Conservation (phyloP, 2,888 invertebrate species). For the Rapana venosa region DNA sequence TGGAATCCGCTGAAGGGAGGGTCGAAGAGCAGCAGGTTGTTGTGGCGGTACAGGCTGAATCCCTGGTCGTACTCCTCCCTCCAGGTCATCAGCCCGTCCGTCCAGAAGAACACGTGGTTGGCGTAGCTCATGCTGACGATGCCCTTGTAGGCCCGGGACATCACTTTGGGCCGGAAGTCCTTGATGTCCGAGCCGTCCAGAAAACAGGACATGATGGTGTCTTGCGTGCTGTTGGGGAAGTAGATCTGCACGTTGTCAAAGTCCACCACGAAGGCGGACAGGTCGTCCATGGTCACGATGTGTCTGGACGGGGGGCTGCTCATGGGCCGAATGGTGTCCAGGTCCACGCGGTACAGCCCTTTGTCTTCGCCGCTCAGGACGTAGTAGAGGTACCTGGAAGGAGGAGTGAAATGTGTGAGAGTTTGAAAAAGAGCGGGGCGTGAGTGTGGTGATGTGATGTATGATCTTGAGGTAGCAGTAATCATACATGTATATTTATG, state of each 20-base stretch:
- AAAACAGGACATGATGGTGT: conserved; percentile 89
- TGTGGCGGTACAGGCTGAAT: conserved; percentile 87
- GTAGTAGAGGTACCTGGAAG: conserved; percentile 88
- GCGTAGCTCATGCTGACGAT: conserved; percentile 85
- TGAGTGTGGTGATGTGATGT: background rate
- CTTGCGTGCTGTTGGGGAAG: conserved; percentile 85
- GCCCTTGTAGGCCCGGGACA: conserved; percentile 86
- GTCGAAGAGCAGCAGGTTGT: conserved; percentile 80
- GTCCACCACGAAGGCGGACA: conserved; percentile 91
- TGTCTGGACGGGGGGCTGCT: conserved; percentile 45
- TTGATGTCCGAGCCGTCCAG: conserved; percentile 84
- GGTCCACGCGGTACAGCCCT: conserved; percentile 87
- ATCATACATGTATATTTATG: too few relatives aligned
- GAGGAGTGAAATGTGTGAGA: background rate
- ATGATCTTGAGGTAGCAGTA: too few relatives aligned
- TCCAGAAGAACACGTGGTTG: conserved; percentile 87
- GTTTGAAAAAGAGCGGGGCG: background rate
- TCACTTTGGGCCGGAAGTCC: conserved; percentile 84
- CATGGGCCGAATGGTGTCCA: conserved; percentile 71
- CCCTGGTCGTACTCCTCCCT: conserved; percentile 88
- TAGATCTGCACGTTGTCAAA: conserved; percentile 89
- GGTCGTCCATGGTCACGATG: conserved; percentile 80
- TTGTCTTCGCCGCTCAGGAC: conserved; percentile 81
- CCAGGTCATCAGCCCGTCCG: conserved; percentile 85
- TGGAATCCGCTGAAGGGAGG: conserved; percentile 81